Percentiles rank a stretch among this genome's conserved stretches.
Evolutionary conservation across 2,888 invertebrate genomes (phyloP).

Genomic region (Oscheius myriophilus): DNA sequence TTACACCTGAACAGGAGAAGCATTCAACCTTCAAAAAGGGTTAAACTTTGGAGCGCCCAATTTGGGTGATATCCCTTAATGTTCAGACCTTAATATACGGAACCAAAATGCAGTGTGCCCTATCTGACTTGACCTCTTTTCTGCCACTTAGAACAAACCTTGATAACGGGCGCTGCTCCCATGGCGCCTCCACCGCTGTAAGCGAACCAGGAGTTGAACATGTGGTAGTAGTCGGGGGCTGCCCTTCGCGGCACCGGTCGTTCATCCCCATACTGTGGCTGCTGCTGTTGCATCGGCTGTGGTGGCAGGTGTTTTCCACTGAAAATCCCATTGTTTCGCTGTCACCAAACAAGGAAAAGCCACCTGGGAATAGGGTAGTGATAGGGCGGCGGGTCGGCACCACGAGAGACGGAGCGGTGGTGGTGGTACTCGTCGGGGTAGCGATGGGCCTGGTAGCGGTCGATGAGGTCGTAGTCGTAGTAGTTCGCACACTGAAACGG

Average conservation of each 20-base stretch:
- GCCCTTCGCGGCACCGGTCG: slow-evolving; percentile 18
- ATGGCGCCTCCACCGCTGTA: slow-evolving; percentile 51
- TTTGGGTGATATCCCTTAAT: no score
- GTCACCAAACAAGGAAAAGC: background rate
- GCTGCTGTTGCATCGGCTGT: slow-evolving; percentile 26
- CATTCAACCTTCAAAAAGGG: no score
- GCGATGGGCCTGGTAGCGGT: slow-evolving; percentile 53
- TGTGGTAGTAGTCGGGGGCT: slow-evolving; percentile 58
- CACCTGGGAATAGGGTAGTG: slow-evolving; percentile 27
- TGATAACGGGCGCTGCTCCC: slow-evolving; percentile 46
- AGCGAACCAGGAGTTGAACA: slow-evolving; percentile 67
- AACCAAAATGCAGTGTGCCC: no score
- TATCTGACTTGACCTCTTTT: no score
- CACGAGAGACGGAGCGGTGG: slow-evolving; percentile 27
- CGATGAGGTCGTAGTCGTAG: slow-evolving; percentile 44
- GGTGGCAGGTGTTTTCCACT: slow-evolving; percentile 21
- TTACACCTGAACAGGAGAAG: no score
- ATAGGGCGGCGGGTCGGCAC: slow-evolving; percentile 33
- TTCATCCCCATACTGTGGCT: slow-evolving; percentile 6
- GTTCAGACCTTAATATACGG: no score
- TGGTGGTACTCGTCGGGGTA: slow-evolving; percentile 31
- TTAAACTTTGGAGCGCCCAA: no score
- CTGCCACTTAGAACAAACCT: background rate
- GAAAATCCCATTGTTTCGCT: background rate
- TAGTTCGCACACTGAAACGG: slow-evolving; percentile 17